Base-by-base conservation (phyloP, 2,888 invertebrate genomes). In the Xiphydria camelus region DNA sequence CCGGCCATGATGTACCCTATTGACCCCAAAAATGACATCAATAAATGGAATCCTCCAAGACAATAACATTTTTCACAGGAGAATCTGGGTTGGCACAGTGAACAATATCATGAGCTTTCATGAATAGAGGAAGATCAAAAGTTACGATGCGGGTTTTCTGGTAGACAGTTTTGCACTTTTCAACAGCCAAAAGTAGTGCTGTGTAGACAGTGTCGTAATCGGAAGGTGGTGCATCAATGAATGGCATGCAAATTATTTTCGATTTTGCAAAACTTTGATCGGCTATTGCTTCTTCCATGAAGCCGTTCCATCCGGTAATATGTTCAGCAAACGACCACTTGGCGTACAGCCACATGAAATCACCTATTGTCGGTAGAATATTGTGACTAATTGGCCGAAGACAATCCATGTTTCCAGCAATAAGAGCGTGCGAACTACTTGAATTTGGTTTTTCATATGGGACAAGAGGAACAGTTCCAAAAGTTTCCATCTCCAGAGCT, bases 281-380 rank as follows among this genome's bases (percentile, higher is more conserved):
- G 34, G 51, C 49, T 52, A 64, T 65, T 15, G 63, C 49, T 25
- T 55, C 55, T 54, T 66, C 45, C 63, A 69, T 51, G 59, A 59
- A 72, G 12, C 68, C 68, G 51, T 68, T 67, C 68, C 66, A 72
- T 10, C 69, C 66, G 44, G 66, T 62, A 43, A 67, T 62, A 42
- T 54, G 41, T 51, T 47, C 42, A 50, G 51, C 10, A 51, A 62
- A 51, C 39, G 47, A 58, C 60, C 59, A 64, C 53, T 66, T 66
- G 43, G 59, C 63, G n/a, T n/a, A n/a, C n/a, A n/a, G n/a, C n/a
- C n/a, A n/a, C n/a, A n/a, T n/a, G n/a, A n/a, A n/a, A n/a, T 56
- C 55, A 45, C 31, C 17, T n/a, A 40, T 25, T 7, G 32, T 45
- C 29, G 43, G 31, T n/a, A 40, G 6, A 29, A 31, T 33, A 31